Base-by-base conservation (phyloP, 2,113 vertebrate species). In the Macquaria australasica region DNA sequence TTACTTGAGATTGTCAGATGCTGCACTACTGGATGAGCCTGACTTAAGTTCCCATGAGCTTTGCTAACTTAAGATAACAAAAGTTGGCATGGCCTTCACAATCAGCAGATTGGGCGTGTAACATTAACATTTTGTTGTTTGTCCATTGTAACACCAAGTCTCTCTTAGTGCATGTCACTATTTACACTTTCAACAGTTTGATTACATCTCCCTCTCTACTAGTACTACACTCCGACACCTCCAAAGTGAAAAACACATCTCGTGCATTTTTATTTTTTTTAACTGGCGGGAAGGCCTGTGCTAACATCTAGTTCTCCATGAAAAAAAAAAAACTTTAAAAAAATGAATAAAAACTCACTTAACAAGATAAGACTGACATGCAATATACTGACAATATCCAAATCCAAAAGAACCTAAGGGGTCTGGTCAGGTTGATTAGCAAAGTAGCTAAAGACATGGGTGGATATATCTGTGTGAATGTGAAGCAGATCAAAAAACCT, bases 1-100 rank as follows among this genome's bases (percentile, higher is more conserved):
- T 77, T 72, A 60, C 45, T 28, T 64, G 8, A 50, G 48, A 56
- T 63, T 50, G 63, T 21, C 63, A 80, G 63, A 75, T 50, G 66
- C 12, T 66, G 58, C n/a, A 72, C 59, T 31, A 58, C 31, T 73
- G 55, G 59, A 43, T 34, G 73, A 77, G 41, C 51, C 28, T 21
- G 59, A 58, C 25, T 25, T 34, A 25, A 51, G 41, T 41, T 73
- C 62, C 55, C 39, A 50, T 34, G 56, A 71, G 69, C 3, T 60
- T 74, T 63, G 45, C n/a, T 71, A 43, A 55, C 25, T 51, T 28
- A 2, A 25, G 16, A 58, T 55, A 20, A 63, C 43, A 34, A 28
- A 62, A 23, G 76, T 25, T 53, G 48, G 48, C 31, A 39, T 11
- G 31, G 23, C 34, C 59, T n/a, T 73, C 20, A 45, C 12, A 1